Base-by-base conservation (phyloP, 2,888 invertebrate species). In the Biston stratarius region DNA sequence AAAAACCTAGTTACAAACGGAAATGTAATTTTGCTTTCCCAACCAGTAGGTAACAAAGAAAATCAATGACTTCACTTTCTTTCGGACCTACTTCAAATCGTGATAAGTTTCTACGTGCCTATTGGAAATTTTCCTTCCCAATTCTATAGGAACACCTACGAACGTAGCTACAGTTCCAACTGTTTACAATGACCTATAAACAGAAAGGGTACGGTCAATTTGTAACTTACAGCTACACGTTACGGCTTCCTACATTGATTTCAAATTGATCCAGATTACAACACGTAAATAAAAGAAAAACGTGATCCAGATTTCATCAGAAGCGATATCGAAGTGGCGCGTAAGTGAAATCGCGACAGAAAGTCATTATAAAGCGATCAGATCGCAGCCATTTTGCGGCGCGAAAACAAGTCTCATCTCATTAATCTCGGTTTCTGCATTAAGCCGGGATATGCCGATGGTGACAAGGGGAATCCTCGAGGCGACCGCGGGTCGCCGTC, bases 371-470 rank as follows among this genome's bases (percentile, higher is more conserved):
- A 80, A 76, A 77, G 58, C 77, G 81, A 78, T 76, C 79, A 76
- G 78, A 70, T 74, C 70, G 65, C 73, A 71, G 75, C 74, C 63
- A 68, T 68, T 73, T 75, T 74, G 74, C 72, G 74, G 75, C 71
- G 68, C 69, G 71, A 75, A 76, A 81, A 81, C 78, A 74, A 82
- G 83, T 83, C 85, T 85, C 87, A 87, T 87, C 88, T 84, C 88
- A 89, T 91, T 92, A 93, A 94, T 93, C 92, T 88, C 89, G 89
- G 92, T 84, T 85, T 88, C 85, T 74, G 81, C 84, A 86, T 85
- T 91, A 94, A 94, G 91, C 92, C 83, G 84, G 86, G 88, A 87
- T 88, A 85, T 88, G 87, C 91, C 89, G 81, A 89, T 89, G 89
- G 86, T 89, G 91, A 91, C 91, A 90, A 78, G 79, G 83, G 76